Base-by-base conservation (phyloP, 2,797 vertebrate species). In the Thripadectes ignobilis region DNA sequence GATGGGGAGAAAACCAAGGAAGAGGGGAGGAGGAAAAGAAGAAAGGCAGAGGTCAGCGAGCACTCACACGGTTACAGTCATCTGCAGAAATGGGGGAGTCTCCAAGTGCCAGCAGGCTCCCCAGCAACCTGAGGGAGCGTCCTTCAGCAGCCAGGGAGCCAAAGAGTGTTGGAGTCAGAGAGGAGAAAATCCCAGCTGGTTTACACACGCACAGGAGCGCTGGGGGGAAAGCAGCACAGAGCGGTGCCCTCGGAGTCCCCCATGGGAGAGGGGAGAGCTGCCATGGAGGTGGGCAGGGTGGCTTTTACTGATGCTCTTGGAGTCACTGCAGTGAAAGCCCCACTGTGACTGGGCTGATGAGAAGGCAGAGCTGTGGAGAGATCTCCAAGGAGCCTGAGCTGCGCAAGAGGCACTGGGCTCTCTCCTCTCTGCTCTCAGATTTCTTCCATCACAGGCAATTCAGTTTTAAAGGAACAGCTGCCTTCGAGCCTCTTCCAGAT, bases 61-160 rank as follows among this genome's bases (percentile, higher is more conserved):
- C 88, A 96, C 92, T 95, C 93, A 94, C 94, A 95, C 81, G 52
- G 94, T 93, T 89, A 94, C 73, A 82, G 89, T 96, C 91, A 95
- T 92, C 87, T 74, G 93, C 81, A 89, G 86, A 22, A 87, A 24
- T 18, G 45, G 89, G 91, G 36, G 63, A 63, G 59, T 3, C 79
- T 93, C 96, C 89, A 55, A 78, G 66, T 5, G 59, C 92, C 89
- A 94, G 23, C 1, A 45, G 24, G 55, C 41, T 68, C 41, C 88
- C 92, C 91, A 61, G 74, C 49, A 63, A 18, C 23, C 82, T 76
- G 65, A 29, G 51, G 49, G 49, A 75, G 75, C 7, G 12, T 71
- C 72, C 93, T 74, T 48, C 83, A 85, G 81, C 76, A 88, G 80
- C 58, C 65, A 89, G 43, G 49, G 41, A 92, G 73, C 54, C 46